Evolutionary conservation across 1,140 invertebrate genomes (phyloP), one percentile per base, ranked within the genome.

Genomic region (Drosophila neocordata): DNA sequence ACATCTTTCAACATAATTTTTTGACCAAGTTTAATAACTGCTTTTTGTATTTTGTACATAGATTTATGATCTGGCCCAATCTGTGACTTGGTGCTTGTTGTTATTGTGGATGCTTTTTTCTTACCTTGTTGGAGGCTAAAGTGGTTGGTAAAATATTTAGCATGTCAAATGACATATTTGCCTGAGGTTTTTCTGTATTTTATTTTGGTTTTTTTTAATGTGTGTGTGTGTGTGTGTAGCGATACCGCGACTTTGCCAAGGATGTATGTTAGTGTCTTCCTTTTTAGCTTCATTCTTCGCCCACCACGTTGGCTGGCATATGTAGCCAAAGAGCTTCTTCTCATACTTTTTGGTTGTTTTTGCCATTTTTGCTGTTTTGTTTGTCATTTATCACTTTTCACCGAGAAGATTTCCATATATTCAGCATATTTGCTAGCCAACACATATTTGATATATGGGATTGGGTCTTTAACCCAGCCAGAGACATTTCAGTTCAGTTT

Each of bases 111-210:
- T 18, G 59, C 13, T 74, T 57, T 63, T 68, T 37, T 57, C 59
- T 63, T 59, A 31, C 51, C 35, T 52, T 67, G 70, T 82, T 61
- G 52, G 56, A 24, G 37, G 69, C 57, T 65, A 60, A 74, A 72
- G 55, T 68, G 66, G 65, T 52, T 20, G 73, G 76, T 64, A 59
- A 90, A 90, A 90, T 90, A 90, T 90, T 90, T 88, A 72, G 73
- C 82, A 83, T 83, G 88, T 90, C 88, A 90, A 90, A 72, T 81
- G 79, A 79, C 88, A 90, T 90, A 90, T 90, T 90, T 90, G 74
- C 77, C 24, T 56, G 53, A 48, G 52, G 48, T 38, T 57, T 72
- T 52, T 1, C 51, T 38, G 24, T 15, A 31, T 22, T 35, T 48
- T 15, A 61, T 69, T 69, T 69, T 52, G 13, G 12, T 13, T 41